Evolutionary conservation across 2,113 vertebrate genomes (phyloP).

Genomic region (Laterallus jamaicensis): DNA sequence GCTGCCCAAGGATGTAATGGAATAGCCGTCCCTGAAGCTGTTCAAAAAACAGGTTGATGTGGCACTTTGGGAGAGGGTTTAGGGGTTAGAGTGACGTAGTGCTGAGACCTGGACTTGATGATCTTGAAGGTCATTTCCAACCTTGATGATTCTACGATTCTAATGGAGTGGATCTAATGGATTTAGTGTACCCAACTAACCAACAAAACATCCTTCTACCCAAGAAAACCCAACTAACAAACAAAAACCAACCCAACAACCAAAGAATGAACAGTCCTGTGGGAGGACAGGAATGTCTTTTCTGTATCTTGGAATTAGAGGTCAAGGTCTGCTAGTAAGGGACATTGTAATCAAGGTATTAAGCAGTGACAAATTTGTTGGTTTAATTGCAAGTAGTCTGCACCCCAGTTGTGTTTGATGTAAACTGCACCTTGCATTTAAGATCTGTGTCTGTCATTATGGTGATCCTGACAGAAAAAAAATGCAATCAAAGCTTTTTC

Average conservation of each 20-base stretch:
- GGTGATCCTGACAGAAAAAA: not conserved
- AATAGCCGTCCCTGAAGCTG: too few species aligned
- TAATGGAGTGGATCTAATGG: not conserved
- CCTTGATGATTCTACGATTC: too few species aligned
- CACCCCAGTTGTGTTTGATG: not conserved
- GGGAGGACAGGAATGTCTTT: not conserved
- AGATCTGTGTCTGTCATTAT: not conserved
- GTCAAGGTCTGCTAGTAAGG: not conserved
- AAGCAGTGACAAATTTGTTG: not conserved
- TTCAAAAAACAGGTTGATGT: too few species aligned
- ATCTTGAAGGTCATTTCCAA: too few species aligned
- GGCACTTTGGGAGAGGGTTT: too few species aligned
- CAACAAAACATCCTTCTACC: fast-evolving
- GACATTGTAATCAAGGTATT: not conserved
- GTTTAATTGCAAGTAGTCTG: not conserved
- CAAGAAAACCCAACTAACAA: not conserved
- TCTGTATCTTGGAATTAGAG: not conserved
- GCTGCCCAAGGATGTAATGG: too few species aligned
- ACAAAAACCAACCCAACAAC: not conserved
- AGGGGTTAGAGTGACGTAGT: too few species aligned
- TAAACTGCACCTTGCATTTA: not conserved
- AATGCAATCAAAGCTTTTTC: not conserved
- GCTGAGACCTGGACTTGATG: too few species aligned
- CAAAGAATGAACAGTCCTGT: not conserved
- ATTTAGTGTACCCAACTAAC: not conserved